A percentile compares a stretch with the other conserved stretches of the same genome.
Conservation (phyloP, 2,888 invertebrate genomes). For the Acronicta aceris region DNA sequence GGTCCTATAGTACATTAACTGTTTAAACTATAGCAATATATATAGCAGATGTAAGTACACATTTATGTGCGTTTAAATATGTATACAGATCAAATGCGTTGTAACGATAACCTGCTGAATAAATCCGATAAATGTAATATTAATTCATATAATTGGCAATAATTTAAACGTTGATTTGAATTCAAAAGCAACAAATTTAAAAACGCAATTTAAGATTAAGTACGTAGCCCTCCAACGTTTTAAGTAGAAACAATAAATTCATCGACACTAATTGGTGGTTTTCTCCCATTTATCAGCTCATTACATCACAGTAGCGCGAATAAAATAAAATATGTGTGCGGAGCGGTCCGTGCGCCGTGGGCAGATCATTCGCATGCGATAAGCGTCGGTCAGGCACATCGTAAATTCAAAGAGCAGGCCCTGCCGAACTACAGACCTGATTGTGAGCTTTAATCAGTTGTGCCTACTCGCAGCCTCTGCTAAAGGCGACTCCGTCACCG, state of each 20-base stretch:
- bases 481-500: constrained; percentile 35
- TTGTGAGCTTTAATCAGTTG: constrained; percentile 85
- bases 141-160: constrained; percentile 36
- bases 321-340: constrained; percentile 89
- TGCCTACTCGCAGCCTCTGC: constrained; percentile 70
- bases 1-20: background rate
- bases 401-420: constrained; percentile 88
- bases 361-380: constrained; percentile 89
- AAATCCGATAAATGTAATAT: constrained; percentile 28
- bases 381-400: constrained; percentile 89
- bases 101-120: constrained; percentile 9
- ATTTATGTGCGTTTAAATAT: constrained; percentile 2
- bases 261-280: constrained; percentile 90
- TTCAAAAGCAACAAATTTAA: constrained; percentile 75
- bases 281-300: constrained; percentile 90
- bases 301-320: constrained; percentile 90
- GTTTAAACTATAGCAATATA: background rate
- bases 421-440: constrained; percentile 88
- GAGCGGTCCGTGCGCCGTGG: constrained; percentile 87
- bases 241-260: constrained; percentile 90
- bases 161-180: constrained; percentile 71
- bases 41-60: background rate
- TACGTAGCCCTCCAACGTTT: constrained; percentile 87
- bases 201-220: constrained; percentile 87
- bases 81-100: background rate